Evolutionary conservation across 1,140 invertebrate genomes (phyloP).

Genomic region (Mya arenaria): DNA sequence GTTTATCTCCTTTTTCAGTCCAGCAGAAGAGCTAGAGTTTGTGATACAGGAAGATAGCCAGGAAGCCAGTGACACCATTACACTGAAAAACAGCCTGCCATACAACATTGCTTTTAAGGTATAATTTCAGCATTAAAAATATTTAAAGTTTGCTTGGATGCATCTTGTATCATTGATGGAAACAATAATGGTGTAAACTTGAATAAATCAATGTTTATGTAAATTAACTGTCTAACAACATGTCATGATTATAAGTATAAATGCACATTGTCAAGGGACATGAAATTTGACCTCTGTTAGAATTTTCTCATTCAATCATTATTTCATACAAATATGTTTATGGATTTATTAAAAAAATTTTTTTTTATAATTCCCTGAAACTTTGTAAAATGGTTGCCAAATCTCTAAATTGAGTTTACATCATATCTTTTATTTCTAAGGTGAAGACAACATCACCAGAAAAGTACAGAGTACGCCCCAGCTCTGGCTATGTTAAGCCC

Average conservation of each 20-base stretch:
- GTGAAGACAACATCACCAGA: slow-evolving; percentile 92
- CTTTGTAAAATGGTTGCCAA: neutral
- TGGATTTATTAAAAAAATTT: neutral
- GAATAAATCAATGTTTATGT: too few species aligned
- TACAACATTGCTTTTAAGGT: slow-evolving; percentile 89
- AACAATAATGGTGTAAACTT: too few species aligned
- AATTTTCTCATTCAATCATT: neutral
- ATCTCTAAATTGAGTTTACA: slow-evolving; percentile 54
- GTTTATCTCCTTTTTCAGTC: slow-evolving; percentile 63
- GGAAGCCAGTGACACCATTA: slow-evolving; percentile 77
- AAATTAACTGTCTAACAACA: too few species aligned
- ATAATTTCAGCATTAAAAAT: neutral
- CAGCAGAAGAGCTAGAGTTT: slow-evolving; percentile 76
- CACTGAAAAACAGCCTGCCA: slow-evolving; percentile 87
- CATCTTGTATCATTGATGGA: too few species aligned
- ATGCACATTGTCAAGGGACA: neutral
- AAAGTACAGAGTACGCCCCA: slow-evolving; percentile 94
- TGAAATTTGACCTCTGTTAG: neutral
- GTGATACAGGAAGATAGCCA: slow-evolving; percentile 58
- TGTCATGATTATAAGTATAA: too few species aligned
- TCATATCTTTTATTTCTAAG: too few species aligned
- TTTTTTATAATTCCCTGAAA: neutral
- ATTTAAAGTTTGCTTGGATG: neutral
- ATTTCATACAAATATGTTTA: neutral
- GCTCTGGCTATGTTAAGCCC: slow-evolving; percentile 87